A percentile compares a stretch with the other conserved stretches of the same genome.
Conservation (phyloP, 2,888 invertebrate species). For the Mamestra brassicae region DNA sequence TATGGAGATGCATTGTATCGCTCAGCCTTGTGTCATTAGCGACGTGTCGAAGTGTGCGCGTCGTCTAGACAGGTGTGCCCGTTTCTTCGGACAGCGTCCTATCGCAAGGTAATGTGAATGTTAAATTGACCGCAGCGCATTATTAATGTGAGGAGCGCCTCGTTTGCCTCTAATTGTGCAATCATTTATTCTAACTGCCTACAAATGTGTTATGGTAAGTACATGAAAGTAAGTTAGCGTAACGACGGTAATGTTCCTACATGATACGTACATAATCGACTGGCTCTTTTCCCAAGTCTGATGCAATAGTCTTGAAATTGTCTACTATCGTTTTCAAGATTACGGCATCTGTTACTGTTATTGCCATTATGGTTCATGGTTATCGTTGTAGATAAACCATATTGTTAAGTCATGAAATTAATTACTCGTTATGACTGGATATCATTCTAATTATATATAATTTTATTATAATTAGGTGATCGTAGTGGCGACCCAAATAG, state of each 20-base stretch:
- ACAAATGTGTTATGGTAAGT: slow-evolving; percentile 68
- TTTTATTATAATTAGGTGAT: slow-evolving; percentile 31
- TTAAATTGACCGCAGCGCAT: slow-evolving; percentile 81
- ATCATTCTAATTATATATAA: slow-evolving; percentile 26
- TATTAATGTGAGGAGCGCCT: slow-evolving; percentile 73
- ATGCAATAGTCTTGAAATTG: slow-evolving; percentile 41
- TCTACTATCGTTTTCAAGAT: slow-evolving; percentile 46
- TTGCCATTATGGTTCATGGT: slow-evolving; percentile 29
- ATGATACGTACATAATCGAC: slow-evolving; percentile 53
- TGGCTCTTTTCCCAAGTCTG: slow-evolving; percentile 41
- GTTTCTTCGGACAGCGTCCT: slow-evolving; percentile 65
- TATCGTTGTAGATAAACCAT: slow-evolving; percentile 52
- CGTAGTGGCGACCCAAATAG: slow-evolving; percentile 7
- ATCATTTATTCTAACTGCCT: slow-evolving; percentile 72
- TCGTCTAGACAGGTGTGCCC: slow-evolving; percentile 72
- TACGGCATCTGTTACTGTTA: slow-evolving; percentile 22
- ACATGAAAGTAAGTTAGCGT: slow-evolving; percentile 69
- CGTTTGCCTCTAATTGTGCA: slow-evolving; percentile 76
- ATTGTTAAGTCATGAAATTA: slow-evolving; percentile 36
- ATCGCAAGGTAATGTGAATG: slow-evolving; percentile 72
- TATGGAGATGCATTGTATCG: slow-evolving; percentile 68
- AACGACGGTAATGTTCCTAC: slow-evolving; percentile 57
- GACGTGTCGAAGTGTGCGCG: slow-evolving; percentile 61
- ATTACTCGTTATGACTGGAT: slow-evolving; percentile 34
- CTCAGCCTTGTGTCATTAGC: slow-evolving; percentile 69